Conservation (phyloP, 2,888 invertebrate genomes). For the Dilophus febrilis region DNA sequence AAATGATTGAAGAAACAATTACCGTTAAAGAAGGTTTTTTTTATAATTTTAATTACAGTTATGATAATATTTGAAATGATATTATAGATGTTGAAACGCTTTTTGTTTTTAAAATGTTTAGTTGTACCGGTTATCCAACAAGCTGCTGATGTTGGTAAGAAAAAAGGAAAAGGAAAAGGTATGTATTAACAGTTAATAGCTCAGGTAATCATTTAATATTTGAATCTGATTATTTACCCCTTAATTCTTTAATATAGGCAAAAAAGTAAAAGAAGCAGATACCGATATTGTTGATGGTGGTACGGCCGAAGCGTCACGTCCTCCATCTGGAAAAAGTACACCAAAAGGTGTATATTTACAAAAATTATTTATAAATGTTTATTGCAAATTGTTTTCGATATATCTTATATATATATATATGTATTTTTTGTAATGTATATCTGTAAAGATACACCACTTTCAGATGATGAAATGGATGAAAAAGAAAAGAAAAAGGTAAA, state of each 20-base stretch:
- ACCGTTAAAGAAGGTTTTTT: constrained; percentile 52
- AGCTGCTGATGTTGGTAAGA: constrained; percentile 5
- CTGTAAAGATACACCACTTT: too few relatives aligned
- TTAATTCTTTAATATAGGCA: too few relatives aligned
- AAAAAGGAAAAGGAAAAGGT: constrained; percentile 23
- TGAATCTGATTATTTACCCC: background rate
- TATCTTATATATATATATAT: too few relatives aligned
- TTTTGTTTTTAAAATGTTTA: too few relatives aligned
- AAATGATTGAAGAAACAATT: constrained; percentile 57
- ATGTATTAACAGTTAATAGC: constrained; percentile 8
- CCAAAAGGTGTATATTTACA: background rate
- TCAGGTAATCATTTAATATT: constrained; percentile 1
- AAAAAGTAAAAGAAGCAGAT: background rate
- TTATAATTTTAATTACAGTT: constrained; percentile 2
- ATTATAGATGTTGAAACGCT: too few relatives aligned
- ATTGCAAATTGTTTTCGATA: too few relatives aligned
- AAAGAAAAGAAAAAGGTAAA: constrained; percentile 1
- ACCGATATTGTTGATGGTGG: background rate
- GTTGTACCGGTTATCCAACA: too few relatives aligned
- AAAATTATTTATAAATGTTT: too few relatives aligned
- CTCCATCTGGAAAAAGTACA: background rate
- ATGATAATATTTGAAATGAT: too few relatives aligned
- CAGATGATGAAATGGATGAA: background rate
- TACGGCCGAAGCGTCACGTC: background rate
- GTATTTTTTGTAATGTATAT: too few relatives aligned